Conservation (phyloP, 2,888 invertebrate species). For the Drosophila basisetae region DNA sequence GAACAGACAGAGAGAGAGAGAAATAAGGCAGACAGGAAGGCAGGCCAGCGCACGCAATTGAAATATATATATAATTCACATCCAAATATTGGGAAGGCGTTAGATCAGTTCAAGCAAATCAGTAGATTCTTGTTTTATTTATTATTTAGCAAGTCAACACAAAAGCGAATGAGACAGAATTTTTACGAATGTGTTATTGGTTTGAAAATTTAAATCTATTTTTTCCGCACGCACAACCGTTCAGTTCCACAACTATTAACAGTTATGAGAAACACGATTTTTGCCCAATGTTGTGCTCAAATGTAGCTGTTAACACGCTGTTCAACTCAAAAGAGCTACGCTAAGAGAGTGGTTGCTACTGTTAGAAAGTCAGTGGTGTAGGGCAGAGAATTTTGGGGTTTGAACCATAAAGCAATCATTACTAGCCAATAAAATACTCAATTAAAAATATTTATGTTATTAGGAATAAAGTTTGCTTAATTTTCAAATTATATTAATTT, state of each 20-base stretch:
- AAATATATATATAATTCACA: slow-evolving; percentile 21
- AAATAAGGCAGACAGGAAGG: slow-evolving; percentile 2
- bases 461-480: neutral
- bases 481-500: neutral
- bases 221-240: slow-evolving; percentile 51
- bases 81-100: slow-evolving; percentile 13
- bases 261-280: slow-evolving; percentile 39
- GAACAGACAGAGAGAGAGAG: neutral
- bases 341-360: neutral
- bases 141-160: slow-evolving; percentile 50
- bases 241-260: slow-evolving; percentile 44
- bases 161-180: slow-evolving; percentile 23
- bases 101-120: slow-evolving; percentile 23
- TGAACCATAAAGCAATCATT: too few relatives aligned
- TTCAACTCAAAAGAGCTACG: slow-evolving; percentile 9
- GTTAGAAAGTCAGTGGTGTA: slow-evolving; percentile 23
- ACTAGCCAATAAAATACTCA: neutral
- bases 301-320: slow-evolving; percentile 25
- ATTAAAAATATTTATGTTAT: neutral
- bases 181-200: slow-evolving; percentile 36
- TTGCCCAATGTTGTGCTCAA: slow-evolving; percentile 34
- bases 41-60: slow-evolving; percentile 11
- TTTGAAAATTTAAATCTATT: slow-evolving; percentile 27
- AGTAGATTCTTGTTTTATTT: slow-evolving; percentile 42
- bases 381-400: neutral